phyloP scores from a whole-genome alignment of 2,113 vertebrate genomes.

The Dendrocopos noguchii region DNA sequence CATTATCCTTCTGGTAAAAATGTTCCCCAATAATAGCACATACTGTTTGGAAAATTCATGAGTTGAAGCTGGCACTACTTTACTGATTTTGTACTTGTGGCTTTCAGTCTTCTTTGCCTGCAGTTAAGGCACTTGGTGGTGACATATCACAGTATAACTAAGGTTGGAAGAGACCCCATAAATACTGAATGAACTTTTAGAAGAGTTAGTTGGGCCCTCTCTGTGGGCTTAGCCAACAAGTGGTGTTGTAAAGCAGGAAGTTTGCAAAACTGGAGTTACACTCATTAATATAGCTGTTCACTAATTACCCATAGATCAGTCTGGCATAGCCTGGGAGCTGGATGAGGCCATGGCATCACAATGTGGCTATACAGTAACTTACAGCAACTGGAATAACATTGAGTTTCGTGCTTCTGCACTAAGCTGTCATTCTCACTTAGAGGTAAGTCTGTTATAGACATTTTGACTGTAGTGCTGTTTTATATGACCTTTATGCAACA shows the following conservation, averaged over 20 bases:
- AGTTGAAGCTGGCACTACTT: neutral
- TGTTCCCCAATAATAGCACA: neutral
- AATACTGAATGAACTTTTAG: neutral
- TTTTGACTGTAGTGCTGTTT: neutral
- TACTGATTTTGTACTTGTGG: neutral
- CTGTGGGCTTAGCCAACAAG: neutral
- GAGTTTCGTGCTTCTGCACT: conserved; percentile 48
- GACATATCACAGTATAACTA: too few relatives aligned
- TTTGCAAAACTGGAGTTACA: neutral
- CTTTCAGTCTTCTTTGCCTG: neutral
- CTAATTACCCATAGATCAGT: conserved; percentile 18
- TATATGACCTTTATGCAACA: neutral
- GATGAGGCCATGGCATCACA: conserved; percentile 21
- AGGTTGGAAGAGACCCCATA: too few relatives aligned
- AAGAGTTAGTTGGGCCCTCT: neutral
- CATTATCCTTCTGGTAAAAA: neutral
- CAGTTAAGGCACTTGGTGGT: neutral
- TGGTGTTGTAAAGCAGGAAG: neutral
- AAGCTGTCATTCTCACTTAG: conserved; percentile 46
- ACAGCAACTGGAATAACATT: neutral
- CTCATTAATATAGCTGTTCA: neutral
- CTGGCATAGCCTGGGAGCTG: conserved; percentile 34
- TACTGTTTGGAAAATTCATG: neutral
- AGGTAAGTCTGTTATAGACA: neutral
- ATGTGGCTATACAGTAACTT: conserved; percentile 49